These are phyloP conservation scores for Saccostrea cuccullata DNA, from an alignment of 1,140 invertebrate species.

Conservation along the genomic window DNA sequence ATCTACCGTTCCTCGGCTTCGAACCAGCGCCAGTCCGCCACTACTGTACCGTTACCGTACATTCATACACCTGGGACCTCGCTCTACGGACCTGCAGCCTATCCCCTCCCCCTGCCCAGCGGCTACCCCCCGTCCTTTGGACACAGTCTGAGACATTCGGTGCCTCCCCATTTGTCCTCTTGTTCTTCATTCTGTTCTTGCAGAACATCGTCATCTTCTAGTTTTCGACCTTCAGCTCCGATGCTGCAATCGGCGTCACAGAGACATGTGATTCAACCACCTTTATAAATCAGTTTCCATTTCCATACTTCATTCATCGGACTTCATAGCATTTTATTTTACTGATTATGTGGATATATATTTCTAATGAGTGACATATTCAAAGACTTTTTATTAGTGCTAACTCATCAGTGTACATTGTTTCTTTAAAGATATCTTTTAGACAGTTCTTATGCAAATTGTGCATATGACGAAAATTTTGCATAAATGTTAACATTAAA, in stretches of 20 bases:
- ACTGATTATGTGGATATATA: too few species aligned
- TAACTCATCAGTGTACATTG: too few species aligned
- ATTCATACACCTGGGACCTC: neutral
- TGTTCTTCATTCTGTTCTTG: neutral
- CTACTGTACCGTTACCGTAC: neutral
- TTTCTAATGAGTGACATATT: too few species aligned
- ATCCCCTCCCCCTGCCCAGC: neutral
- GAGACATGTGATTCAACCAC: neutral
- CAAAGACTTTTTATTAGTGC: too few species aligned
- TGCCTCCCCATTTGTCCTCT: neutral
- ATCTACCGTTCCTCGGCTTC: slow-evolving; percentile 51
- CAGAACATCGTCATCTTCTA: neutral
- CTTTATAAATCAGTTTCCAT: neutral
- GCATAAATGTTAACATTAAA: too few species aligned
- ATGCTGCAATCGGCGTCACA: neutral
- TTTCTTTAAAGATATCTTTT: too few species aligned
- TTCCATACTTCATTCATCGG: too few species aligned
- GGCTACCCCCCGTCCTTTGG: neutral
- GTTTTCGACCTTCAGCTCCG: neutral
- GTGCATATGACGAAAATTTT: too few species aligned
- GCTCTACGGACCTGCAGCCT: neutral
- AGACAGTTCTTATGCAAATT: too few species aligned
- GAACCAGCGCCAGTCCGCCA: neutral
- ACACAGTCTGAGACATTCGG: neutral
- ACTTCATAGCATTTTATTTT: too few species aligned